These are phyloP conservation scores for Scalopus aquaticus DNA, from an alignment of 2,113 vertebrate genomes.

Conservation along the genomic window DNA sequence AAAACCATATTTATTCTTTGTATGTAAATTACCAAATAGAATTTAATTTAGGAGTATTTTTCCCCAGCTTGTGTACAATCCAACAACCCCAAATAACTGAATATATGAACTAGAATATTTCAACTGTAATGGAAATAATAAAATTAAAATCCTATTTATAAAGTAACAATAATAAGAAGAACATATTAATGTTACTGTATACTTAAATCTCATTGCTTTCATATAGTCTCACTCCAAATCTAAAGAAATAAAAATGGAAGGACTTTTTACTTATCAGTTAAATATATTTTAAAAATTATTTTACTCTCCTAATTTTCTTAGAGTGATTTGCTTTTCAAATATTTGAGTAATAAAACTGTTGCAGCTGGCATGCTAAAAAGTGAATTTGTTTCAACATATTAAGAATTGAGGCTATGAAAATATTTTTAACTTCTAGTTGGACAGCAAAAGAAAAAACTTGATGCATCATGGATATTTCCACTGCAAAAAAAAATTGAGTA, in stretches of 20 bases:
- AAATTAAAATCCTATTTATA: conserved; percentile 55
- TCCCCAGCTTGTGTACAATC: conserved; percentile 49
- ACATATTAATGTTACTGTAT: conserved; percentile 5
- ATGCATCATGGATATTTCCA: conserved; percentile 29
- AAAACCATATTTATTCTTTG: conserved; percentile 25
- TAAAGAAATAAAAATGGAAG: conserved; percentile 43
- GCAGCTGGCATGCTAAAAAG: conserved; percentile 1
- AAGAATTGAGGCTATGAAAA: conserved; percentile 12
- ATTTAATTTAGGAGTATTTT: conserved; percentile 50
- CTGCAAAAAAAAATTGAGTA: conserved; percentile 13
- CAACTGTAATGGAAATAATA: conserved; percentile 42
- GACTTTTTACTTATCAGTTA: conserved; percentile 31
- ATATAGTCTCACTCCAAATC: conserved; percentile 7
- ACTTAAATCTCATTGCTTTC: conserved; percentile 54
- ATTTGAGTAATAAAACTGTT: conserved; percentile 15
- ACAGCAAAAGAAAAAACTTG: conserved; percentile 7
- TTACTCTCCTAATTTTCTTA: conserved; percentile 47
- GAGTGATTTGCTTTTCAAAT: conserved; percentile 43
- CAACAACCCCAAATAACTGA: conserved; percentile 49
- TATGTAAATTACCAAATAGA: conserved; percentile 55
- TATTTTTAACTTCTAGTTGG: conserved; percentile 49
- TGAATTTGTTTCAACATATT: conserved; percentile 37
- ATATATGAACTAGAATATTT: neutral
- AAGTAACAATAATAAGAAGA: conserved; percentile 12
- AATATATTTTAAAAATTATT: conserved; percentile 25